Conservation (phyloP, 2,888 invertebrate genomes). For the Megamerina dolium region DNA sequence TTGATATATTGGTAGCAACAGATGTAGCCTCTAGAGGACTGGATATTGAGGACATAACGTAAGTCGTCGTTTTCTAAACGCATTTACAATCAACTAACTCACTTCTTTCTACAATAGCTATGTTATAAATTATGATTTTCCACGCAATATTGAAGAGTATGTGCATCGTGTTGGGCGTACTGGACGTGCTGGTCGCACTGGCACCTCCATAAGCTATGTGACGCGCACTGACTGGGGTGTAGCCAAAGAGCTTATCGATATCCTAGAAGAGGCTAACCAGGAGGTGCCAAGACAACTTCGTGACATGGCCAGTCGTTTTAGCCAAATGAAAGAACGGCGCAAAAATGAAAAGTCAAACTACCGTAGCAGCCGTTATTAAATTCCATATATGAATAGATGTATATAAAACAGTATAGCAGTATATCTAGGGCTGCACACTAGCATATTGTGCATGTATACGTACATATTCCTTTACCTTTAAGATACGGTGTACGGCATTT, state of each 20-base stretch:
- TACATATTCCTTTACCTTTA: not conserved
- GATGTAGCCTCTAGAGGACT: constrained; percentile 93
- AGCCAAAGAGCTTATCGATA: constrained; percentile 74
- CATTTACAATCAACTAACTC: constrained; percentile 1
- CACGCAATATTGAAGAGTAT: constrained; percentile 91
- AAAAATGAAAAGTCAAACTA: constrained; percentile 49
- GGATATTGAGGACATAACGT: constrained; percentile 83
- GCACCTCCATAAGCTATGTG: constrained; percentile 76
- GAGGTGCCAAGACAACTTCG: constrained; percentile 70
- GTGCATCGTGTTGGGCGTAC: constrained; percentile 89
- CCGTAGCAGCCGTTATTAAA: constrained; percentile 25
- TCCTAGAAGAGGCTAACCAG: constrained; percentile 82
- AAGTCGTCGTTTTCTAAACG: constrained; percentile 12
- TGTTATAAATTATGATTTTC: constrained; percentile 90
- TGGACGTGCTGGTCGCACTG: constrained; percentile 82
- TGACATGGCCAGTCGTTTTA: constrained; percentile 69
- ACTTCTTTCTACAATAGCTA: constrained; percentile 41
- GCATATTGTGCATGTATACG: no score
- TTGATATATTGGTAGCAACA: constrained; percentile 83
- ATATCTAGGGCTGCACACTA: no score
- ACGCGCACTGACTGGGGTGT: constrained; percentile 76
- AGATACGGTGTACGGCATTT: not conserved
- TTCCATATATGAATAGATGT: not conserved
- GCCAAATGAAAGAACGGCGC: constrained; percentile 60
- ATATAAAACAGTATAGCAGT: no score